phyloP scores from a whole-genome alignment of 2,113 vertebrate genomes.

The Lota lota region DNA sequence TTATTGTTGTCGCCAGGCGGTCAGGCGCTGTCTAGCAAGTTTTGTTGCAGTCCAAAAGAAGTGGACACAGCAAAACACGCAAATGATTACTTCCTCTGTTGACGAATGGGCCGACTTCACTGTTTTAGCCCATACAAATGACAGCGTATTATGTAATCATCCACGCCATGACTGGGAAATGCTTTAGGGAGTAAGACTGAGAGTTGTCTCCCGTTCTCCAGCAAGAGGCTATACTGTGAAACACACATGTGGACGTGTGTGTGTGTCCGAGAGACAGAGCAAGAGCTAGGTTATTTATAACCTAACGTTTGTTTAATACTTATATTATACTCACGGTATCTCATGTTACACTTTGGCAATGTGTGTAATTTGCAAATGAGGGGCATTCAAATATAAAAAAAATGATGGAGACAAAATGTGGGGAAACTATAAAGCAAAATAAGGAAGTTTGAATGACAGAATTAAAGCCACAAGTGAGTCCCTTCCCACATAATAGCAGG shows the following conservation, averaged over 20 bases:
- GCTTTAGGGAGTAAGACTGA: conserved; percentile 12
- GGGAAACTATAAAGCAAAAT: not conserved
- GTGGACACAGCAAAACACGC: conserved; percentile 56
- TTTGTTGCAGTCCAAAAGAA: not conserved
- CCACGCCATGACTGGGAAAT: conserved; percentile 34
- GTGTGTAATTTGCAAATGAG: too few species aligned
- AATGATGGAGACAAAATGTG: not conserved
- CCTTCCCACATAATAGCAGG: too few species aligned
- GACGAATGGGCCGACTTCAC: conserved; percentile 61
- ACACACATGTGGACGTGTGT: not conserved
- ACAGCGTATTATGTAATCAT: conserved; percentile 38
- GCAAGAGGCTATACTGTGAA: not conserved
- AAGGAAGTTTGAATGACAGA: not conserved
- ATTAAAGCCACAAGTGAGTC: conserved; percentile 26
- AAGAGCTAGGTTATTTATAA: too few species aligned
- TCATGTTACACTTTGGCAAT: too few species aligned
- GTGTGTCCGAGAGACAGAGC: not conserved
- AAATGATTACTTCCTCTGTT: conserved; percentile 58
- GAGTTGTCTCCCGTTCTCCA: conserved; percentile 17
- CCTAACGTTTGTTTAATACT: too few species aligned
- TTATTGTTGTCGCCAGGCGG: conserved; percentile 28
- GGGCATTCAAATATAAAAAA: too few species aligned
- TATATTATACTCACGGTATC: too few species aligned
- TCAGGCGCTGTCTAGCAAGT: conserved; percentile 15
- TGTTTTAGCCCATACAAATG: conserved; percentile 31